Base-by-base conservation (phyloP, 2,113 vertebrate species). In the Ophthalmolycus amberensis region DNA sequence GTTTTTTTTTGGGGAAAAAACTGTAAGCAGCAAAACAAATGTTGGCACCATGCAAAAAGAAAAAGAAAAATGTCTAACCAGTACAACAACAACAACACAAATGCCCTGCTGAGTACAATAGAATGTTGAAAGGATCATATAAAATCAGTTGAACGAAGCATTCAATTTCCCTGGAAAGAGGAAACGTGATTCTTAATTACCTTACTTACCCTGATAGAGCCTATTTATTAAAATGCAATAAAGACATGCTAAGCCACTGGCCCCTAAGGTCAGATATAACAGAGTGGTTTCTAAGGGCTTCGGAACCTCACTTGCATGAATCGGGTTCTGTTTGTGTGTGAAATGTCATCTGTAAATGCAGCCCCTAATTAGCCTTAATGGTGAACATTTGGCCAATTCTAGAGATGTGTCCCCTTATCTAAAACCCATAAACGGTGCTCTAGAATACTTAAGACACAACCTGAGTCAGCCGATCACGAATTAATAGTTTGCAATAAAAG, bases 401-500 rank as follows among this genome's bases (percentile, higher is more conserved):
- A 69, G 9, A 64, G 25, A 79, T 91, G 75, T 90, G 89, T 87
- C 85, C 71, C 82, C 44, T 85, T 74, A 79, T 90, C 90, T 84
- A 60, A 60, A 71, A 90, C 85, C 78, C 86, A 85, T 88, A 93
- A 93, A 93, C 60, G 25, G 25, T 29, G 29, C 46, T 71, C 86
- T 85, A 83, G 88, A 95, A 90, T 79, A 80, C 85, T 95, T 87
- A 79, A 80, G 83, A 82, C 90, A 85, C 78, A 84, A 92, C 93
- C 91, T 91, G 88, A 84, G 84, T 92, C 87, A 93, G 89, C 91
- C 87, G 4, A 93, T 89, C 73, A 87, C 90, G 84, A 95, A 95
- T 94, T 89, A 95, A 95, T 95, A 94, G 90, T 94, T 95, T 95
- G 90, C 84, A 86, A 87, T 95, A 90, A 88, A 83, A 89, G 76